Conservation (phyloP, 2,888 invertebrate species). For the Quadriops clusia region DNA sequence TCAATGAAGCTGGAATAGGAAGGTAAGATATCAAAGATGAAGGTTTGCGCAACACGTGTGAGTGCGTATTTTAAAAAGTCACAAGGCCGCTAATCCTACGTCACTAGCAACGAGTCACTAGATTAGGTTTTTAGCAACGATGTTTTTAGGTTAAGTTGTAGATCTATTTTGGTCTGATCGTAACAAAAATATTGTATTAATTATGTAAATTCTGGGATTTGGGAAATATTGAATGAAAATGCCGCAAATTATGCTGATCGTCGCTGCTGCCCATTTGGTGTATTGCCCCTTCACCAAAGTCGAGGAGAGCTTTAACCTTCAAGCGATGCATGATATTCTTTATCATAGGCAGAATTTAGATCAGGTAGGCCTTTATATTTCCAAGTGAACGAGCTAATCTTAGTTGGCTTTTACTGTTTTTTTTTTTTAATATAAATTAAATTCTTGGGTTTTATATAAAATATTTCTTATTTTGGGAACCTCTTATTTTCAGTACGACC, state of each 20-base stretch:
- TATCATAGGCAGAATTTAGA: conserved; percentile 75
- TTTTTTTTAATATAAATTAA: background rate
- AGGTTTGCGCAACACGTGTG: too few species aligned
- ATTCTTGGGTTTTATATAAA: conserved; percentile 3
- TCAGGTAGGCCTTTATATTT: conserved; percentile 47
- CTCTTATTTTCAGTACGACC: conserved; percentile 77
- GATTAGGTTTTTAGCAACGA: too few species aligned
- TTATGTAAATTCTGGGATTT: conserved; percentile 23
- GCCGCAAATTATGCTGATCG: conserved; percentile 62
- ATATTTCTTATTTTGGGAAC: conserved; percentile 10
- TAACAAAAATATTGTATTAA: conserved; percentile 15
- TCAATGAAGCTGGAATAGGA: too few species aligned
- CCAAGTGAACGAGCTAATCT: too few species aligned
- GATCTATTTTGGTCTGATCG: conserved; percentile 25
- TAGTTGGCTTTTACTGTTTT: too few species aligned
- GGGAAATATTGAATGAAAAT: conserved; percentile 35
- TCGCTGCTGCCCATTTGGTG: conserved; percentile 67
- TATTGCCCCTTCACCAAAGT: conserved; percentile 96
- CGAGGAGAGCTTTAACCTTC: conserved; percentile 98
- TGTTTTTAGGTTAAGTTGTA: conserved; percentile 23
- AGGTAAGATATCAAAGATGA: too few species aligned
- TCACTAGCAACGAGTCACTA: too few species aligned
- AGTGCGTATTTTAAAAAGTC: too few species aligned
- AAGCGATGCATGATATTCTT: conserved; percentile 94
- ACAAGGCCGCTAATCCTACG: too few species aligned